These are phyloP conservation scores for Tupaia chinensis DNA, from an alignment of 2,113 vertebrate species.

Conservation along the genomic window DNA sequence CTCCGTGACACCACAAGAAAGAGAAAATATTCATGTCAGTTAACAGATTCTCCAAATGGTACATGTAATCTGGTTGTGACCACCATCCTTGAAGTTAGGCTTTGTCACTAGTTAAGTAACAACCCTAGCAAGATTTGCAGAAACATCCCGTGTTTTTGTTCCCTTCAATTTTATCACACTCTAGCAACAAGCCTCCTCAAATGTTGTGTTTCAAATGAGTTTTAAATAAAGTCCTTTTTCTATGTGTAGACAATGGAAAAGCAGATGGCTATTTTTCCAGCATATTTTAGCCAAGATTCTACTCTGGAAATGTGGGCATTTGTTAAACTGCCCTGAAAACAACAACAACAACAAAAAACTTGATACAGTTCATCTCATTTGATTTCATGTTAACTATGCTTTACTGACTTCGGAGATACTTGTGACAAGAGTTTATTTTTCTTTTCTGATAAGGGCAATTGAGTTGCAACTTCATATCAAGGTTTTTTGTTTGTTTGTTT, in stretches of 20 bases:
- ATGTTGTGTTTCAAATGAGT: slow-evolving; percentile 6
- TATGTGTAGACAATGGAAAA: slow-evolving; percentile 55
- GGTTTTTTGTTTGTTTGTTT: not conserved
- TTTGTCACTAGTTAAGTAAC: not conserved
- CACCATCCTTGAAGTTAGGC: not conserved
- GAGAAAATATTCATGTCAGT: not conserved
- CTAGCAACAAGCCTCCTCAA: not conserved
- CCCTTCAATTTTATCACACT: not conserved
- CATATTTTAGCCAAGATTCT: slow-evolving; percentile 35
- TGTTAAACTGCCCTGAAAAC: not conserved
- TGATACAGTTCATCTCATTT: not conserved
- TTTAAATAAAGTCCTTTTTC: slow-evolving; percentile 64
- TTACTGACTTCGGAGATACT: slow-evolving; percentile 4
- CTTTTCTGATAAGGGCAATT: not conserved
- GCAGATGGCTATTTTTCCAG: slow-evolving; percentile 41
- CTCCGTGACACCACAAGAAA: not conserved
- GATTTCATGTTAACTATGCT: not conserved
- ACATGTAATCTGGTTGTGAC: not conserved
- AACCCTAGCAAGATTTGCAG: not conserved
- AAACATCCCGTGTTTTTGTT: not conserved
- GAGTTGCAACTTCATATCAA: not conserved
- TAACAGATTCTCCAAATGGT: not conserved
- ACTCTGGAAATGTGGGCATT: slow-evolving; percentile 22
- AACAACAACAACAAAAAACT: not conserved
- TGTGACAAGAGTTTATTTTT: not conserved